A percentile compares a stretch with the other conserved stretches of the same genome.
Evolutionary conservation across 2,888 invertebrate genomes (phyloP).

Genomic region (Tenthredo livida): DNA sequence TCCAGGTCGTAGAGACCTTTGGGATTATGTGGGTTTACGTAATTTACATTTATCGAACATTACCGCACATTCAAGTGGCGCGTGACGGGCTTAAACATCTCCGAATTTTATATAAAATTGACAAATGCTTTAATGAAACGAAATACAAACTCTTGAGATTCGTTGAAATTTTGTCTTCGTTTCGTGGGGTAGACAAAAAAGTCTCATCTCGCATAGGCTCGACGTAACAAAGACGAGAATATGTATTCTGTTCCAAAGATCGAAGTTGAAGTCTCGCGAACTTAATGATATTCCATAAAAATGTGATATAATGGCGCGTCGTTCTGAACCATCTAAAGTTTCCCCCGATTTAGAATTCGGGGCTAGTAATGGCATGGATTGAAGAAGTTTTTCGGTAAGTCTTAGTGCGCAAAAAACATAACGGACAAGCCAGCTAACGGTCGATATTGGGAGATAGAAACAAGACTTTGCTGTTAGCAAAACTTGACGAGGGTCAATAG

Average conservation of each 20-base stretch:
- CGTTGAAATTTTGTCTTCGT: not conserved
- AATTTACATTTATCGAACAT: not conserved
- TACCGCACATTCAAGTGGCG: not conserved
- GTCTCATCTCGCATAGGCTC: not conserved
- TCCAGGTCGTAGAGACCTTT: slow-evolving; percentile 82
- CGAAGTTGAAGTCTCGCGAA: not conserved
- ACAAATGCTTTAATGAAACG: not conserved
- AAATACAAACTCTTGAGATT: not conserved
- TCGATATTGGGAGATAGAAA: not conserved
- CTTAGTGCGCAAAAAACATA: not conserved
- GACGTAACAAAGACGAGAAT: not conserved
- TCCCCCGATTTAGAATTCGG: not conserved
- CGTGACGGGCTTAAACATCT: not conserved
- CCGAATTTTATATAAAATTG: not conserved
- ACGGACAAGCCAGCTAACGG: not conserved
- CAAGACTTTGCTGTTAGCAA: not conserved
- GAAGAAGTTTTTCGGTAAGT: not conserved
- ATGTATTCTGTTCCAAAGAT: not conserved
- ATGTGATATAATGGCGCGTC: not conserved
- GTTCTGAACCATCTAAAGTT: not conserved
- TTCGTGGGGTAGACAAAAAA: not conserved
- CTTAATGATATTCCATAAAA: not conserved
- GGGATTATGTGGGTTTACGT: not conserved
- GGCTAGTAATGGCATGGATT: not conserved
- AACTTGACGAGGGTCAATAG: not conserved